Base-by-base conservation (phyloP, 2,888 invertebrate genomes). In the Aporophyla lueneburgensis region DNA sequence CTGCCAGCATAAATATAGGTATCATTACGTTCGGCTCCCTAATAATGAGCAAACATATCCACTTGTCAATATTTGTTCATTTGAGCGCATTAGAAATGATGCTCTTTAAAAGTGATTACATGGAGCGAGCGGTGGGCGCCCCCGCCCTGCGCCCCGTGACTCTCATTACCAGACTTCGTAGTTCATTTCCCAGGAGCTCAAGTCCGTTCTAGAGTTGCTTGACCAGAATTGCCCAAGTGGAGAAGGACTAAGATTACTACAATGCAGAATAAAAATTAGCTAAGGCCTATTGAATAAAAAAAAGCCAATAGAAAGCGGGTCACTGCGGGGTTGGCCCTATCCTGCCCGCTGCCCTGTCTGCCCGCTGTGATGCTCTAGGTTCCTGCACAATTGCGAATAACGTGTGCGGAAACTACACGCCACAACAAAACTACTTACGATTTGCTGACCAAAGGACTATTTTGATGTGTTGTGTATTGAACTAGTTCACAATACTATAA, bases 1-100 rank as follows among this genome's bases (percentile, higher is more conserved):
- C 75, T 16, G 24, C 19, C 33, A 46, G 40, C 46, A 53, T 65
- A 53, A 56, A 76, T 69, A n/a, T n/a, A n/a, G n/a, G 54, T 27
- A 33, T 75, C 59, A 69, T 81, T 74, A 70, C 33, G 43, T 43
- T 43, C n/a, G 54, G 40, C 69, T 82, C 54, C 61, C 51, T 72
- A 82, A 76, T 69, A 56, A 82, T 66, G 43, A 56, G 54, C 63
- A 81, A 76, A 82, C 65, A 69, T 27, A 58, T 58, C 43, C 43
- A 21, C 51, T 51, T 56, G 63, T 76, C 82, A 68, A 58, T 76
- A 65, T 82, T 56, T 61, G 71, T 74, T 62, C 68, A 67, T 74
- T 68, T 68, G 67, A 43, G 24, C 40, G 14, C 53, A 46, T 61
- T 66, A 5, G n/a, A 53, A 43, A 40, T 65, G 33, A 40, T 59